These are phyloP conservation scores for Drosophila paucipuncta DNA, from an alignment of 2,888 invertebrate genomes.

Conservation along the genomic window DNA sequence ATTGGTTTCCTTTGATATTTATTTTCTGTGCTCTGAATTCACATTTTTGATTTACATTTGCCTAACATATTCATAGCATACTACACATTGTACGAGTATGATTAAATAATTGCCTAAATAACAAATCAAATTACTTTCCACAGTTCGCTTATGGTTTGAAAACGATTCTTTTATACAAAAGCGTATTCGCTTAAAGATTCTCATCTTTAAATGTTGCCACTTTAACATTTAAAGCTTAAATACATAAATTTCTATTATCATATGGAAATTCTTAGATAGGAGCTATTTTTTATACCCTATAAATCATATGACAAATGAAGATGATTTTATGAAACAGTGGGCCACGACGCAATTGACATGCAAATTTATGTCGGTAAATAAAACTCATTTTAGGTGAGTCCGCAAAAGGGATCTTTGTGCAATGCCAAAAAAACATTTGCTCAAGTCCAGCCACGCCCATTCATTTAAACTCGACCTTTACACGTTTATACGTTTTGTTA, in stretches of 20 bases:
- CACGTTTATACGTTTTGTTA: conserved; percentile 10
- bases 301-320: neutral
- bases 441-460: conserved; percentile 41
- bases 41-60: neutral
- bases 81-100: too few relatives aligned
- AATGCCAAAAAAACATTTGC: conserved; percentile 6
- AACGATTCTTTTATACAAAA: neutral
- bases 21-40: neutral
- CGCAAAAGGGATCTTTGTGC: neutral
- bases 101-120: neutral
- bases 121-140: neutral
- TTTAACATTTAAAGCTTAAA: neutral
- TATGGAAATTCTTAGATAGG: neutral
- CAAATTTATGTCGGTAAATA: neutral
- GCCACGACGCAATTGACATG: neutral
- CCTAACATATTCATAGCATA: neutral
- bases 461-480: conserved; percentile 28
- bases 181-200: too few relatives aligned
- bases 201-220: neutral
- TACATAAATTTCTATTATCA: neutral
- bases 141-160: neutral
- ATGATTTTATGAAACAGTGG: neutral
- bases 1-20: neutral
- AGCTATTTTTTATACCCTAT: neutral
- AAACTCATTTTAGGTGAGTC: neutral